phyloP scores from a whole-genome alignment of 2,888 invertebrate genomes.

The Phrixothrix hirtus region DNA sequence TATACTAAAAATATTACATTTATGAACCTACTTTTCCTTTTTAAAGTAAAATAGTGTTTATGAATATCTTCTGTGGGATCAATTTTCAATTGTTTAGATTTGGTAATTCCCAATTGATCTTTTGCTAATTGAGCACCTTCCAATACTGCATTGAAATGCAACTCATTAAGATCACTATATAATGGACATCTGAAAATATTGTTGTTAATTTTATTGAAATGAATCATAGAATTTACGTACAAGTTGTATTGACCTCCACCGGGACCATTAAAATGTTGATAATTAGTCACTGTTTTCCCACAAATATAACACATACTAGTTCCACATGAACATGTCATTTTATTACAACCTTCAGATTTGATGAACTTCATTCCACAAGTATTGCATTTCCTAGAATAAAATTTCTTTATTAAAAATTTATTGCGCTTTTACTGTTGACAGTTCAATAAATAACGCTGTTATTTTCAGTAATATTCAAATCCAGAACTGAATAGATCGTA shows the following conservation, averaged over 20 bases:
- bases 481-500: too few relatives aligned
- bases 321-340: slow-evolving; percentile 58
- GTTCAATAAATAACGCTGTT: too few relatives aligned
- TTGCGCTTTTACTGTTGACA: too few relatives aligned
- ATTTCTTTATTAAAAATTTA: too few relatives aligned
- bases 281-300: slow-evolving; percentile 53
- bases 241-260: slow-evolving; percentile 13
- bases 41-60: slow-evolving; percentile 9
- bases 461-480: too few relatives aligned
- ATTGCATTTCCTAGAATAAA: slow-evolving; percentile 48
- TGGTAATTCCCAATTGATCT: slow-evolving; percentile 42
- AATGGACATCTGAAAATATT: slow-evolving; percentile 45
- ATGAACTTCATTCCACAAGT: slow-evolving; percentile 52
- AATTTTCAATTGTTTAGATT: slow-evolving; percentile 42
- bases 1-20: too few relatives aligned
- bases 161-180: slow-evolving; percentile 41
- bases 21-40: too few relatives aligned
- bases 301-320: slow-evolving; percentile 58
- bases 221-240: slow-evolving; percentile 7
- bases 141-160: slow-evolving; percentile 43
- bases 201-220: background rate
- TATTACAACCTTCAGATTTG: too few relatives aligned
- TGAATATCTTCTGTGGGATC: slow-evolving; percentile 42
- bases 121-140: slow-evolving; percentile 45
- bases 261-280: slow-evolving; percentile 55